Evolutionary conservation across 1,140 invertebrate species (phyloP), one percentile per base, ranked within the genome.

Genomic region (Belonocnema kinseyi): DNA sequence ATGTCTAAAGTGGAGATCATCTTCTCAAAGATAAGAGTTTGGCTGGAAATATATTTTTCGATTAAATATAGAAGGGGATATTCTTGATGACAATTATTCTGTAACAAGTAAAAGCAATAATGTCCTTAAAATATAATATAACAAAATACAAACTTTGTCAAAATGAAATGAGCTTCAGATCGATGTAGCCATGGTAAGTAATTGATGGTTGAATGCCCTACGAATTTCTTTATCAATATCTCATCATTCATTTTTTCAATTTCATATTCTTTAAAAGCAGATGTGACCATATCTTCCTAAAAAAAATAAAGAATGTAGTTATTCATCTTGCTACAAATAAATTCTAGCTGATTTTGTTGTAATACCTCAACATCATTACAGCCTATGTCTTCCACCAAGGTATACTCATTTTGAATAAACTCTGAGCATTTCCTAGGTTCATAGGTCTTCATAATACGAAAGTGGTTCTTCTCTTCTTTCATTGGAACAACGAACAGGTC

Each of bases 151-250:
- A 83, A 90, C 89, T 87, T 90, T 12, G 85, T 88, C 52, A 85
- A 61, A 7, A 92, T 75, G 21, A 87, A 89, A 56, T 92, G 89
- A 66, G 86, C 82, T 17, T 90, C 88, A 12, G 87, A 87, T 77
- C 83, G 81, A 2, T 79, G 84, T 0, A 83, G 80, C 75, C 86
- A 91, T 21, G 92, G 91, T n/a, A 88, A 82, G 51, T 91, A 90
- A 76, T 86, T 87, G 2, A 91, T 80, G 2, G 83, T 83, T 21
- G 87, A 87, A 26, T 86, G 81, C 33, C 82, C 82, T n/a, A 85
- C 56, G 10, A 90, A 13, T 50, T 84, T 85, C 26, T 83, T 86
- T 33, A 91, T 87, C 0, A 91, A 11, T 66, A 89, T 73, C 10
- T 83, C 78, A 0, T 87, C 72, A 12, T 77, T 79, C 0, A 79